Evolutionary conservation across 2,797 vertebrate species (phyloP), one percentile per base, ranked within the genome.

Genomic region (Paratrypauchen microcephalus): DNA sequence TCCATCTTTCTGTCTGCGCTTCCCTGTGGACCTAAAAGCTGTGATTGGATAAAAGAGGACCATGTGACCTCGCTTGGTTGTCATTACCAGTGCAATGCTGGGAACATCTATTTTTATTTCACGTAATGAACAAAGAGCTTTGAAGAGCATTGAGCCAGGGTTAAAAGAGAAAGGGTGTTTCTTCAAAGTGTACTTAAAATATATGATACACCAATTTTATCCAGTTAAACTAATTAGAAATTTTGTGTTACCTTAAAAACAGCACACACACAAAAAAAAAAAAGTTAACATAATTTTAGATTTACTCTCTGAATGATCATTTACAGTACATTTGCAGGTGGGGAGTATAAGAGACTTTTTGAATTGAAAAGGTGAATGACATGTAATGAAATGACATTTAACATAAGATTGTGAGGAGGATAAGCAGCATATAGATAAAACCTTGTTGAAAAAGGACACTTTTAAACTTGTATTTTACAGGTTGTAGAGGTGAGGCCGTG

Each of bases 1-100:
- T 92, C 84, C 81, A 86, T 92, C 89, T 89, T 86, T 85, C 84
- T 92, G 88, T 91, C 91, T 88, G 73, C 76, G 73, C 45, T 88
- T 57, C 81, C 82, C 86, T 71, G 39, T 77, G 84, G 81, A 88
- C 79, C 82, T 82, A 69, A 76, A 68, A 76, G 72, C 74, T 55
- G 52, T 86, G 87, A 92, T 87, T 91, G 87, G 88, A 92, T 90
- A 80, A 89, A 89, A 71, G 74, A 71, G 72, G 59, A 30, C 72
- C 86, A 82, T 66, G 74, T 86, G 86, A 75, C 83, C 82, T 28
- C 85, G 30, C 85, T 87, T 86, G 81, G 82, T 91, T 92, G 87
- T 88, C 87, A 88, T 89, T 89, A 86, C 82, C 86, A 80, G 76
- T 85, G 87, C 77, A 79, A 81, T 74, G 32, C 74, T 69, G 15